These are phyloP conservation scores for Bugula neritina DNA, from an alignment of 2,888 invertebrate species.

Conservation along the genomic window DNA sequence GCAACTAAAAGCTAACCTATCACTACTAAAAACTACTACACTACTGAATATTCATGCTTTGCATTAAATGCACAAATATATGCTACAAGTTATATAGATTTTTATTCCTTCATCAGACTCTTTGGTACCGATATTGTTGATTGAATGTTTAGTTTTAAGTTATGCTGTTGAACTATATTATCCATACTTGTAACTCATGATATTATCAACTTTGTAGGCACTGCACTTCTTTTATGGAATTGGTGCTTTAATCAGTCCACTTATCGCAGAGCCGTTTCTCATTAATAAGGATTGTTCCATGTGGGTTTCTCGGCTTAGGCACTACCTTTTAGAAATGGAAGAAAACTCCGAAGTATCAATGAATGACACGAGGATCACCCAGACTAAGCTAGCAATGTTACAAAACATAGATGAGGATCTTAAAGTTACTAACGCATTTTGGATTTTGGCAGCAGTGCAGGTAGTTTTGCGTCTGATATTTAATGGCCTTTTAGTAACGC, in stretches of 20 bases:
- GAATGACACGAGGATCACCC: neutral
- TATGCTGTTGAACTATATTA: no score
- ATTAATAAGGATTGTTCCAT: slow-evolving; percentile 54
- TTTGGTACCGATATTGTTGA: no score
- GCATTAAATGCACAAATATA: no score
- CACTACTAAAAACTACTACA: no score
- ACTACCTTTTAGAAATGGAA: no score
- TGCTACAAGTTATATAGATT: no score
- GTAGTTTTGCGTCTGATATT: neutral
- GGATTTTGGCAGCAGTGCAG: slow-evolving; percentile 54
- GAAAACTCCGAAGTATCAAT: neutral
- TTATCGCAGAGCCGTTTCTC: slow-evolving; percentile 55
- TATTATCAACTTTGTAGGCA: slow-evolving; percentile 53
- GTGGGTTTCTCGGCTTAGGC: slow-evolving; percentile 33
- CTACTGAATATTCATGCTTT: no score
- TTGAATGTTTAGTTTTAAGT: no score
- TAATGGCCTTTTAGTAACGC: no score
- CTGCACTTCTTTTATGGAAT: slow-evolving; percentile 57
- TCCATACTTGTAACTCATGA: no score
- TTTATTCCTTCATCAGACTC: no score
- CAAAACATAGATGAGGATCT: slow-evolving; percentile 38
- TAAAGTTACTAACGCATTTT: slow-evolving; percentile 52
- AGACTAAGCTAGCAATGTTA: neutral
- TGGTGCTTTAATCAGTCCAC: slow-evolving; percentile 55
- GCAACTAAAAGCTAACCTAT: no score